Evolutionary conservation across 1,140 invertebrate species (phyloP).

Genomic region (Cherax quadricarinatus): DNA sequence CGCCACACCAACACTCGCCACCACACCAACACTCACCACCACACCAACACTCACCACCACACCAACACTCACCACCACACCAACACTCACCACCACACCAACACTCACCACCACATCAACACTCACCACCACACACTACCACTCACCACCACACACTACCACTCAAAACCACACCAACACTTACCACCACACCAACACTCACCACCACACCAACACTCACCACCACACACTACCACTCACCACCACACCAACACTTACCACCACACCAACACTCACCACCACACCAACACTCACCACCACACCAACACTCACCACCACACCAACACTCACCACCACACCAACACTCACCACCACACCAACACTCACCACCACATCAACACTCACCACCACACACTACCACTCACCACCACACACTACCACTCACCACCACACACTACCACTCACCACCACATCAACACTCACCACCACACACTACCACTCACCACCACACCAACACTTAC

Average conservation of each 20-base stretch:
- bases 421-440: background rate
- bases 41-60: conserved; percentile 1
- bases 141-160: background rate
- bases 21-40: background rate
- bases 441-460: background rate
- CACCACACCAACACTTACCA: background rate
- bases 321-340: no score
- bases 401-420: no score
- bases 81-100: background rate
- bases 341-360: no score
- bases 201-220: background rate
- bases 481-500: background rate
- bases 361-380: no score
- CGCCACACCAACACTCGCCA: background rate
- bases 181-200: conserved; percentile 4
- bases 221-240: background rate
- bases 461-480: background rate
- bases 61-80: background rate
- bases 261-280: background rate
- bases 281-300: background rate
- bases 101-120: background rate
- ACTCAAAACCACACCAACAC: background rate
- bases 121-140: background rate
- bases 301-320: no score
- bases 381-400: no score